Percentiles rank a stretch among this genome's conserved stretches.
These are phyloP conservation scores for Ostrea denselamellosa DNA, from an alignment of 1,140 invertebrate genomes.

Conservation along the genomic window DNA sequence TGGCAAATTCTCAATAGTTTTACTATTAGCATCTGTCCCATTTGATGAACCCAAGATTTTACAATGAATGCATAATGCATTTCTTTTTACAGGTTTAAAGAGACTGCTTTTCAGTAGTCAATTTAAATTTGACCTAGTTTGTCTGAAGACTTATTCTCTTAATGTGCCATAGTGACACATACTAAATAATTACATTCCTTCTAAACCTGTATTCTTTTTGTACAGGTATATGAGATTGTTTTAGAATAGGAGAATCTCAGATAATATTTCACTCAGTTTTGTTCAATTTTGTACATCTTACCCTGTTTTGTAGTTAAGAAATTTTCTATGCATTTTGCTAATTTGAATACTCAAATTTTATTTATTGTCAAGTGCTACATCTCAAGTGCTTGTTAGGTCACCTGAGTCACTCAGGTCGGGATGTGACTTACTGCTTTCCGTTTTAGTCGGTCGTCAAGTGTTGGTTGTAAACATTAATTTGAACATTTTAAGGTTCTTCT, in stretches of 20 bases:
- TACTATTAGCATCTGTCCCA: too few species aligned
- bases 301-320: not conserved
- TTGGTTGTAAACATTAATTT: too few species aligned
- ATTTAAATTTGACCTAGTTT: conserved; percentile 31
- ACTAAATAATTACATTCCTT: not conserved
- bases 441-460: too few species aligned
- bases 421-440: too few species aligned
- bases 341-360: not conserved
- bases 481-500: too few species aligned
- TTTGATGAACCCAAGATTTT: not conserved
- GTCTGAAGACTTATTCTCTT: not conserved
- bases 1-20: too few species aligned
- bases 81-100: not conserved
- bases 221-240: not conserved
- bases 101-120: not conserved
- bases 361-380: not conserved
- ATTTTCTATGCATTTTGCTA: conserved; percentile 3
- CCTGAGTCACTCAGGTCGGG: too few species aligned
- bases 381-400: not conserved
- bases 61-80: not conserved
- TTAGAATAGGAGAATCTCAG: not conserved
- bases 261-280: not conserved
- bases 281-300: not conserved
- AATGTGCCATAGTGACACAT: not conserved
- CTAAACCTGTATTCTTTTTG: not conserved